A percentile compares a stretch with the other conserved stretches of the same genome.
phyloP scores from a whole-genome alignment of 2,113 vertebrate species.

The Cavia porcellus region DNA sequence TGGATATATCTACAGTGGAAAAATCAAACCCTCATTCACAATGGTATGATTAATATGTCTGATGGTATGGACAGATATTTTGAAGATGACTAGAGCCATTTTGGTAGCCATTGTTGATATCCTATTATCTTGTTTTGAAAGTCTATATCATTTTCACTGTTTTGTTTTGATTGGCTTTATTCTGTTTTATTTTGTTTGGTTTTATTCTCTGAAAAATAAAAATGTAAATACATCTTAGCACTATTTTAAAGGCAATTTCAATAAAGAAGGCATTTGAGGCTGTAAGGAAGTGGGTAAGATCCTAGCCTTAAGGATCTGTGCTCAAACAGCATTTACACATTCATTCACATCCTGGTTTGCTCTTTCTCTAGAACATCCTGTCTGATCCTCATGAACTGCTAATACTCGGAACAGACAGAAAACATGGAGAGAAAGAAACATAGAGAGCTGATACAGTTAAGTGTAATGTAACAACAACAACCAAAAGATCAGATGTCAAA shows the following conservation, averaged over 20 bases:
- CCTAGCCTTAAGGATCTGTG: neutral
- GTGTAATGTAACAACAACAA: neutral
- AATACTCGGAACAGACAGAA: neutral
- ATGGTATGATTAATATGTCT: neutral
- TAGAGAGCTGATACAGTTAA: neutral
- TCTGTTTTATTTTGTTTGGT: too few species aligned
- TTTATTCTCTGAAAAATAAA: neutral
- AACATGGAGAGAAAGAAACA: neutral
- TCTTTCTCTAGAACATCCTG: neutral
- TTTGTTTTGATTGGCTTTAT: too few species aligned
- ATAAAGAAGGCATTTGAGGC: neutral
- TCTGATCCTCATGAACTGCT: neutral
- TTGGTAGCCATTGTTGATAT: too few species aligned
- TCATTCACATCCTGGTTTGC: neutral
- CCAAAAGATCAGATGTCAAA: neutral
- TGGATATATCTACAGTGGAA: neutral
- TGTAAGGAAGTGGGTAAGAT: neutral
- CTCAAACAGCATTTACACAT: neutral
- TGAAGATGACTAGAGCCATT: too few species aligned
- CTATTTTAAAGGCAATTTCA: neutral
- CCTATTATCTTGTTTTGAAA: too few species aligned
- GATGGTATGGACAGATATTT: too few species aligned
- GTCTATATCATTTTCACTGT: too few species aligned
- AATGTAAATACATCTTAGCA: neutral
- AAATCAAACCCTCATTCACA: neutral